Base-by-base conservation (phyloP, 1,140 invertebrate species). In the Brachystomella parvula region DNA sequence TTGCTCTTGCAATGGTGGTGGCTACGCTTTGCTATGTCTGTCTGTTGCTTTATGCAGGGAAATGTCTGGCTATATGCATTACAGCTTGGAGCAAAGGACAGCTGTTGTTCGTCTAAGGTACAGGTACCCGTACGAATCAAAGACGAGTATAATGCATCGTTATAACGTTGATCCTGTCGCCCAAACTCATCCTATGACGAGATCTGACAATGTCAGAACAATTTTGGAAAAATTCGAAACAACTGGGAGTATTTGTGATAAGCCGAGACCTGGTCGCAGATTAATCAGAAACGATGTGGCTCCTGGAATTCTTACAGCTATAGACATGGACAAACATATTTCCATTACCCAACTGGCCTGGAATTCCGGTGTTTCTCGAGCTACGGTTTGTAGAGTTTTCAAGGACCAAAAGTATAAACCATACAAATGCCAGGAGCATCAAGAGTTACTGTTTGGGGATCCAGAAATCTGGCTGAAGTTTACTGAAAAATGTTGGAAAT, bases 381-480 rank as follows among this genome's bases (percentile, higher is more conserved):
- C n/a, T n/a, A n/a, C n/a, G n/a, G 57, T 59, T 24, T 12, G 12
- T n/a, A 1, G 61, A 32, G 30, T 62, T 62, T 15, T 62, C 1
- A 47, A 44, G 21, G 21, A 21, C 1, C 24, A 62, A 12, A 44
- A 47, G 47, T 47, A 47, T 44, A n/a, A 24, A 3, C 33, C 61
- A 17, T 62, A 62, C 61, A 62, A 62, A 29, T n/a, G 21, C 19
- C 15, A 30, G 2, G n/a, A 24, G 17, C n/a, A 12, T 19, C 24
- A n/a, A 62, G 17, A 9, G 9, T 17, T 33, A 47, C 17, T 30
- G 28, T 12, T 12, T 17, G 61, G 30, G 2, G 61, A 62, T 28
- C 12, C n/a, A 9, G 61, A 62, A n/a, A 39, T 19, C 21, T 21
- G 62, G 6, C 26, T 49, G 17, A 17, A 63, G 9, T 63, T 63